Percentiles rank a stretch among this genome's conserved stretches.
phyloP scores from a whole-genome alignment of 1,140 invertebrate genomes.

The Bradysia coprophila region DNA sequence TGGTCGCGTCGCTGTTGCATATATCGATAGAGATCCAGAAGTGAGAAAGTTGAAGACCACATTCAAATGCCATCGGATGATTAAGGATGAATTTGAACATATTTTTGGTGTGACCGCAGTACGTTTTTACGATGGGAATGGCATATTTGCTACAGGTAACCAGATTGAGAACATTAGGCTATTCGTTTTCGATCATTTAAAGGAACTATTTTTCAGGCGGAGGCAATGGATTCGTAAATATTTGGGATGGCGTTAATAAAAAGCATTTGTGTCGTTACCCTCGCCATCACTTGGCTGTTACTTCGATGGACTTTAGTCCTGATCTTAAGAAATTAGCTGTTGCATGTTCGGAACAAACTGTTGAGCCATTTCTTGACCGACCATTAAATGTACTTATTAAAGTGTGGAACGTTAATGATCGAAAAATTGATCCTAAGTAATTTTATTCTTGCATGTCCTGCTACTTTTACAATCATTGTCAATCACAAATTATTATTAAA shows the following conservation, averaged over 20 bases:
- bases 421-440: constrained; percentile 95
- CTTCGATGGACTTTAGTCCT: constrained; percentile 81
- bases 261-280: constrained; percentile 96
- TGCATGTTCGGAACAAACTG: constrained; percentile 70
- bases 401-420: constrained; percentile 88
- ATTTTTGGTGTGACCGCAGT: constrained; percentile 99
- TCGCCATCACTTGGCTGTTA: constrained; percentile 86
- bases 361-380: constrained; percentile 60
- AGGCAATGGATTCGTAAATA: constrained; percentile 94
- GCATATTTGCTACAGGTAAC: constrained; percentile 86
- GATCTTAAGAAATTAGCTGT: constrained; percentile 88
- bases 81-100: constrained; percentile 80
- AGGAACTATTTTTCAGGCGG: too few species aligned
- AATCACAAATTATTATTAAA: too few species aligned
- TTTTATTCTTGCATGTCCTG: too few species aligned
- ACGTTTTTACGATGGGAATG: constrained; percentile 89
- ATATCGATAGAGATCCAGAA: constrained; percentile 86
- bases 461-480: too few species aligned
- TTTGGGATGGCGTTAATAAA: constrained; percentile 99
- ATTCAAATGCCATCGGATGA: constrained; percentile 94
- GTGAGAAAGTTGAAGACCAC: constrained; percentile 98
- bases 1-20: constrained; percentile 90
- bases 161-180: too few species aligned
- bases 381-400: constrained; percentile 87
- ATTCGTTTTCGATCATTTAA: too few species aligned